Conservation (phyloP, 2,888 invertebrate species). For the Campoplex capitator region DNA sequence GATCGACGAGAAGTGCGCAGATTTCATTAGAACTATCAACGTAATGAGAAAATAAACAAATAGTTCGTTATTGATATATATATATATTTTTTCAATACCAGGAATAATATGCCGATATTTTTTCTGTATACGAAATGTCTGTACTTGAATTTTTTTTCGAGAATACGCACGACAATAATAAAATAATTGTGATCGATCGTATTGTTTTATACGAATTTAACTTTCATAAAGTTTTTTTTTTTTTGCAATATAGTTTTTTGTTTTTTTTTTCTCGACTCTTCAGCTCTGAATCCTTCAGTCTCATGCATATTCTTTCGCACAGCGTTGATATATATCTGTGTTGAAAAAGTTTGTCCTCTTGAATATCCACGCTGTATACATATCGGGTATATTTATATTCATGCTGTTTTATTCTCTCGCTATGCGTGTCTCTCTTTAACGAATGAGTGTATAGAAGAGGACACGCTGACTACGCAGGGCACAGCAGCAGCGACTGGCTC, state of each 20-base stretch:
- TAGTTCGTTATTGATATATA: background rate
- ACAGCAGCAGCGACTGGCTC: constrained; percentile 44
- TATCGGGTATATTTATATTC: constrained; percentile 34
- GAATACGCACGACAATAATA: background rate
- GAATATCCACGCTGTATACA: background rate
- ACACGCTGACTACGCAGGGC: constrained; percentile 36
- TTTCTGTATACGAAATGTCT: background rate
- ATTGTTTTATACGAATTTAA: background rate
- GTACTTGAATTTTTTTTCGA: background rate
- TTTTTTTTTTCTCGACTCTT: background rate
- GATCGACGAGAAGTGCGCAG: background rate
- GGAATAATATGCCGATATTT: background rate
- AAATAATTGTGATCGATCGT: background rate
- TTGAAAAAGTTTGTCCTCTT: constrained; percentile 1
- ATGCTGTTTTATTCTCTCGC: constrained; percentile 37
- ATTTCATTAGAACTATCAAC: background rate
- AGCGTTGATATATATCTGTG: background rate
- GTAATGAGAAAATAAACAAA: background rate
- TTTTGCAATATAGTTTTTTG: background rate
- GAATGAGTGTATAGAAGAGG: background rate
- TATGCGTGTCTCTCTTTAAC: constrained; percentile 30
- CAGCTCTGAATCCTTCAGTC: background rate
- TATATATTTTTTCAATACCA: background rate
- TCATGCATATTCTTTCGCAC: background rate
- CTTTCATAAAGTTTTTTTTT: background rate